Conservation (phyloP, 2,888 invertebrate genomes). For the Agriopis leucophaearia region DNA sequence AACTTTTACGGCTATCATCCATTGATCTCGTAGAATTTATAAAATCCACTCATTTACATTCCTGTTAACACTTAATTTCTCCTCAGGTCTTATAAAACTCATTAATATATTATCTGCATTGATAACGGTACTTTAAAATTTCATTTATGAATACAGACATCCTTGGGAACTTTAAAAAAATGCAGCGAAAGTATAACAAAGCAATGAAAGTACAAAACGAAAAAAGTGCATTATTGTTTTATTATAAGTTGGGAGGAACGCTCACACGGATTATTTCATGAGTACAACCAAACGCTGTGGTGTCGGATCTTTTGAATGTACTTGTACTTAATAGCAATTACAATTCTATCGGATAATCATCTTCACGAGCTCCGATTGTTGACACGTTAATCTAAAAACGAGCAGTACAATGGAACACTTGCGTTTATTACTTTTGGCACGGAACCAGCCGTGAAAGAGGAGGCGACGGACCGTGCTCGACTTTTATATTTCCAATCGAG, state of each 20-base stretch:
- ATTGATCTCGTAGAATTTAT: conserved; percentile 29
- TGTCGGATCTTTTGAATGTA: conserved; percentile 29
- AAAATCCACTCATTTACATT: conserved; percentile 35
- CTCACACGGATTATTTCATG: conserved; percentile 27
- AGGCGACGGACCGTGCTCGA: conserved; percentile 61
- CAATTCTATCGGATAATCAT: conserved; percentile 49
- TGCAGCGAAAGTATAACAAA: conserved; percentile 28
- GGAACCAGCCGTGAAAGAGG: conserved; percentile 66
- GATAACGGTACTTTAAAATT: neutral
- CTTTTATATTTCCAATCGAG: conserved; percentile 69
- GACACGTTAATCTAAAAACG: conserved; percentile 71
- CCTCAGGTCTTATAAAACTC: conserved; percentile 16
- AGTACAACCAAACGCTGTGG: conserved; percentile 9
- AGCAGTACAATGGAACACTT: conserved; percentile 56
- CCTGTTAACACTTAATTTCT: conserved; percentile 37
- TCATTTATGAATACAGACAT: conserved; percentile 7
- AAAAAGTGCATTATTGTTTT: conserved; percentile 31
- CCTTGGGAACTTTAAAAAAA: conserved; percentile 24
- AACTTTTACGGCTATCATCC: conserved; percentile 46
- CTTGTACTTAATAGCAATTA: conserved; percentile 32
- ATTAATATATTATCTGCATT: conserved; percentile 2
- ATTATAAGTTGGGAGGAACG: conserved; percentile 25
- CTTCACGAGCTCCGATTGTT: conserved; percentile 42
- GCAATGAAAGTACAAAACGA: conserved; percentile 25
- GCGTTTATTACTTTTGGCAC: conserved; percentile 71